Base-by-base conservation (phyloP, 1,140 invertebrate species). In the Drosophila trapezifrons region DNA sequence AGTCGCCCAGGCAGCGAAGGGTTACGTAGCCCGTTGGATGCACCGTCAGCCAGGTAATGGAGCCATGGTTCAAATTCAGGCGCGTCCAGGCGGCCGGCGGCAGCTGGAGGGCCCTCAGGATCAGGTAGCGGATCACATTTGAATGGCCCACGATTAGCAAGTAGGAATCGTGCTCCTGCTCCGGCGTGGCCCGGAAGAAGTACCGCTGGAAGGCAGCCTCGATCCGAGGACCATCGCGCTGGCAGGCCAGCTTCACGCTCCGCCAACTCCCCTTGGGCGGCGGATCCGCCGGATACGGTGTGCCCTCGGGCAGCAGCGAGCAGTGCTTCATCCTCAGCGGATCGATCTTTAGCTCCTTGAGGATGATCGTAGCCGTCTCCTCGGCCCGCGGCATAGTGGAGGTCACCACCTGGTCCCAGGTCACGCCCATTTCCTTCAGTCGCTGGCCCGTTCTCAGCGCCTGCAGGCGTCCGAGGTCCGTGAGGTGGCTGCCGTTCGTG, bases 71-170 rank as follows among this genome's bases (percentile, higher is more conserved):
- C 13, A 99, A 92, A 10, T 95, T 95, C 65, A 99, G 95, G 17
- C 99, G 94, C 2, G 99, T 93, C 99, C 99, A 99, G 22, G 96
- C 98, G 92, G 99, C 97, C 0, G 98, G 96, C 3, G 98, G 98
- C 86, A 99, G 96, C 92, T 99, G 99, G 22, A 99, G 93, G 1
- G 98, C 98, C 92, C 98, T 98, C 94, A 98, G 99, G 22, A 99
- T 95, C 93, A 99, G 98, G 93, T 98, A 99, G 67, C 98, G 93
- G 78, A 99, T 99, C 10, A 99, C 98, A 93, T 99, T 99, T 7
- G 97, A 98, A 93, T 99, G 99, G 80, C 98, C 99, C 5, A 99
- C 97, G 47, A 99, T 93, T 32, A 99, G 92, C 54, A 99, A 98
- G 92, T 97, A 98, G 2, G 95, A 95, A 91, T 99, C 97, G 43